Evolutionary conservation across 1,140 invertebrate genomes (phyloP).

Genomic region (Leptonema lineaticorne): DNA sequence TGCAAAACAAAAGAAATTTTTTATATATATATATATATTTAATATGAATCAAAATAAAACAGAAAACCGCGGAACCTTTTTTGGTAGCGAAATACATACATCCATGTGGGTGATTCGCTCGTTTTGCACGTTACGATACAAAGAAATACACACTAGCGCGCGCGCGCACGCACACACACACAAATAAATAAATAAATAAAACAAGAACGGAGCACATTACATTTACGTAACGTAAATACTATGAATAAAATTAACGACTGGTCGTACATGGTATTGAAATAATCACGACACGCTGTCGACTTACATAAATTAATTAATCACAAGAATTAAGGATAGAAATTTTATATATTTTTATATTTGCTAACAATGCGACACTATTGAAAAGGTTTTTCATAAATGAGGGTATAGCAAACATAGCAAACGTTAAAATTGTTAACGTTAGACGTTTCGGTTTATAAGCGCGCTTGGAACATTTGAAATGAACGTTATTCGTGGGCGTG

Average conservation of each 20-base stretch:
- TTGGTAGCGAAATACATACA: constrained; percentile 2
- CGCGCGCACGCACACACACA: neutral
- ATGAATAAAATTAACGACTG: constrained; percentile 9
- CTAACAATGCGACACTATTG: too few relatives aligned
- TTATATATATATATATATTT: too few relatives aligned
- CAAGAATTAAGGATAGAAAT: too few relatives aligned
- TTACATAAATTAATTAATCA: constrained; percentile 17
- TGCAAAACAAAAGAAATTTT: too few relatives aligned
- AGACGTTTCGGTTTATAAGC: constrained; percentile 6
- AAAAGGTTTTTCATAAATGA: too few relatives aligned
- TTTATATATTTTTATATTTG: too few relatives aligned
- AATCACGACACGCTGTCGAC: constrained; percentile 2
- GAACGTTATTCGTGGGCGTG: constrained; percentile 17
- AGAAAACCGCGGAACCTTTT: constrained; percentile 10
- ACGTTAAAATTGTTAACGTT: too few relatives aligned
- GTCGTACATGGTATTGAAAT: constrained; percentile 5
- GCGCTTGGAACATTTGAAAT: neutral
- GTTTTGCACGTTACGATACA: neutral
- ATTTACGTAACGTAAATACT: neutral
- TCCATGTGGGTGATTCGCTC: constrained; percentile 1
- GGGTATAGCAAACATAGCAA: neutral
- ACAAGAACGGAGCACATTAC: neutral
- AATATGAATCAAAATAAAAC: too few relatives aligned
- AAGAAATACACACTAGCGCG: neutral
- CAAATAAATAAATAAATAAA: neutral